A percentile compares a stretch with the other conserved stretches of the same genome.
phyloP scores from a whole-genome alignment of 2,113 vertebrate species.

The Pollachius pollachius region DNA sequence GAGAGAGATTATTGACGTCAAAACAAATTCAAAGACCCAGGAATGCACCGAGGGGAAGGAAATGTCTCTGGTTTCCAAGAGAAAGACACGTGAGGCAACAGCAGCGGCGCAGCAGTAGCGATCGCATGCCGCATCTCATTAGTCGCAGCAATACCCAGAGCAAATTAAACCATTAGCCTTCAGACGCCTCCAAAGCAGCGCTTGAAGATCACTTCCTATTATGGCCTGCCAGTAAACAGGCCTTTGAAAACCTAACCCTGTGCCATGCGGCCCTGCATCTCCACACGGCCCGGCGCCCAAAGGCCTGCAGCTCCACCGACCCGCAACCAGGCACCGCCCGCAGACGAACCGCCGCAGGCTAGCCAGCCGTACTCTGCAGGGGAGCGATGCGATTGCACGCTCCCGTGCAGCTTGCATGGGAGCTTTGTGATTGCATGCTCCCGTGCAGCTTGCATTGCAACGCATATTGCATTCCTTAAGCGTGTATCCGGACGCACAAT shows the following conservation, averaged over 20 bases:
- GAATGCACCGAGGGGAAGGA: constrained; percentile 40
- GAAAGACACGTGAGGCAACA: constrained; percentile 42
- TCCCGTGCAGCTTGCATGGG: too few species aligned
- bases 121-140: constrained; percentile 64
- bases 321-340: constrained; percentile 49
- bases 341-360: constrained; percentile 24
- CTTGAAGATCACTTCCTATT: constrained; percentile 76
- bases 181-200: constrained; percentile 68
- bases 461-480: neutral
- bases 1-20: constrained; percentile 23
- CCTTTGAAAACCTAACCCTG: constrained; percentile 74
- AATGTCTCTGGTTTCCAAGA: constrained; percentile 42
- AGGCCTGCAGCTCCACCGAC: constrained; percentile 37
- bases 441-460: neutral
- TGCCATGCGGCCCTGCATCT: constrained; percentile 7
- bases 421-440: too few species aligned
- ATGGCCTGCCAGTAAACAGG: constrained; percentile 68
- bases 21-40: constrained; percentile 39
- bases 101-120: constrained; percentile 27
- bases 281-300: too few species aligned
- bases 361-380: constrained; percentile 60
- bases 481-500: too few species aligned
- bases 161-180: constrained; percentile 74
- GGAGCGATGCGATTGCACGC: constrained; percentile 33
- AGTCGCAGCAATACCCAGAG: constrained; percentile 69